Base-by-base conservation (phyloP, 2,113 vertebrate genomes). In the Dermatemys mawii region DNA sequence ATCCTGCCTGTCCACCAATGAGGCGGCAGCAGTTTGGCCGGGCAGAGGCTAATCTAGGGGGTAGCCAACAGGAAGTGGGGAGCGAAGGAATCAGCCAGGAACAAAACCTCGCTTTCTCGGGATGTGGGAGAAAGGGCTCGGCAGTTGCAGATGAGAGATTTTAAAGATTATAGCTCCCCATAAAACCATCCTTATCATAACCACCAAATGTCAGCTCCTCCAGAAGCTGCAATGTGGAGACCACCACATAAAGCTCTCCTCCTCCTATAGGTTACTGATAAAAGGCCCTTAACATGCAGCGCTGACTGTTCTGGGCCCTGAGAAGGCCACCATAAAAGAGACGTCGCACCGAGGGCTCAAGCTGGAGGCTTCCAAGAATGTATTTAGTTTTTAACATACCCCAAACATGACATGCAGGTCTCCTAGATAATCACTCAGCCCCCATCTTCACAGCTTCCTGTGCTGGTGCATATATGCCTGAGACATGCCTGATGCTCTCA, bases 401-500 rank as follows among this genome's bases (percentile, higher is more conserved):
- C 44, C 51, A 49, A 76, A 12, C 22, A 83, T 13, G 41, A 81
- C 1, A 78, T 26, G 32, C n/a, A 63, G 50, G 50, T 60, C 76
- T 67, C 75, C 79, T 54, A 46, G 29, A 27, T 53, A 51, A 41
- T 87, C 16, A 2, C 27, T 67, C 12, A 3, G 12, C 22, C 13
- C 78, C 48, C 49, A 57, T 60, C 50, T 67, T 6, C 50, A 50
- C 83, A 73, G 49, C 2, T 67, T 44, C 53, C 32, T 44, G 87
- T 50, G 78, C 0, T 44, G 76, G 50, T 1, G 27, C 1, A 32
- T 1, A n/a, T 1, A 53, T 1, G 46, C 24, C 57, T 5, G 24
- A 32, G 19, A 41, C 35, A 11, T 79, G 86, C 44, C 35, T 49
- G 60, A 55, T 50, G 54, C 44, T 73, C 97, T 98, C 94, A 99